Conservation (phyloP, 2,113 vertebrate species). For the Alexandromys fortis region DNA sequence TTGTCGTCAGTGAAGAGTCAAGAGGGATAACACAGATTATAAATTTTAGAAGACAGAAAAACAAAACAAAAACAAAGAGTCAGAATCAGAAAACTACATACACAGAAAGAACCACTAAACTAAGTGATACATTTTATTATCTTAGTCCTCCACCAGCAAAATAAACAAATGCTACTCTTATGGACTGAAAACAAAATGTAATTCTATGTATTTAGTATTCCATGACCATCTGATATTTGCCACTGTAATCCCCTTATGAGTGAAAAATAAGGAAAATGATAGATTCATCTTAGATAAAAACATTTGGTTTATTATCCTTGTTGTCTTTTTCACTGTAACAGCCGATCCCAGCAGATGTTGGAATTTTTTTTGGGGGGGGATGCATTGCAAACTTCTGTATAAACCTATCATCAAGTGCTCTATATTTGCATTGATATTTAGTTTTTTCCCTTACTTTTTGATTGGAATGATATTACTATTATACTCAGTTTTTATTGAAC, state of each 20-base stretch:
- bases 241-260: background rate
- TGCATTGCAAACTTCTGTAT: constrained; percentile 36
- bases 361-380: constrained; percentile 35
- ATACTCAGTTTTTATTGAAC: constrained; percentile 63
- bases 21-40: background rate
- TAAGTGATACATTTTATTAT: background rate
- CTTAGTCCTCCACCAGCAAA: background rate
- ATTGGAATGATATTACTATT: constrained; percentile 64
- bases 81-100: background rate
- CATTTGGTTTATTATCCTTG: constrained; percentile 43
- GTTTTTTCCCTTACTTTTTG: constrained; percentile 53
- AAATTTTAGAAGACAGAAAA: background rate
- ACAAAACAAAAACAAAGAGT: background rate
- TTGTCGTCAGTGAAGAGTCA: background rate
- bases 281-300: constrained; percentile 35
- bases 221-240: constrained; percentile 55
- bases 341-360: constrained; percentile 62
- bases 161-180: constrained; percentile 35
- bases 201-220: constrained; percentile 38
- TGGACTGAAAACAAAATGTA: constrained; percentile 4
- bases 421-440: constrained; percentile 21
- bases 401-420: constrained; percentile 17
- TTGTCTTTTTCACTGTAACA: constrained; percentile 35
- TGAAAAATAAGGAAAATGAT: constrained; percentile 26
- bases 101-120: background rate